Conservation (phyloP, 2,113 vertebrate genomes). For the Dascyllus trimaculatus region DNA sequence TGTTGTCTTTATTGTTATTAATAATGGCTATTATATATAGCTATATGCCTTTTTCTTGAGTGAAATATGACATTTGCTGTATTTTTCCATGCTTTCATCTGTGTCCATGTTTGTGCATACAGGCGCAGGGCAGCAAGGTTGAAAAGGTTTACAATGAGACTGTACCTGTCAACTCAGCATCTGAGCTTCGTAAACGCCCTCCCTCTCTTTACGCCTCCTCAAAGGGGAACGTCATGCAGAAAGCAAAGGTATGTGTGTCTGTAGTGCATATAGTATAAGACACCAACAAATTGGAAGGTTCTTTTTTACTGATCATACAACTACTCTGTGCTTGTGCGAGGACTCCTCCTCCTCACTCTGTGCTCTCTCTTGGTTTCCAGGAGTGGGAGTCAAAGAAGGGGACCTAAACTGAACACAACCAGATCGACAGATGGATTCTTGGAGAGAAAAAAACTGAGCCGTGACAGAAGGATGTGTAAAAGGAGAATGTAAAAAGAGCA, state of each 20-base stretch:
- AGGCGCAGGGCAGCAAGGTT: conserved; percentile 77
- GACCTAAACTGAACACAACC: conserved; percentile 78
- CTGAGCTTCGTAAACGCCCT: conserved; percentile 92
- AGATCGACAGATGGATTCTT: neutral
- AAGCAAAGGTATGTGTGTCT: conserved; percentile 89
- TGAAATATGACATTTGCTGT: conserved; percentile 1
- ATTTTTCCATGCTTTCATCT: neutral
- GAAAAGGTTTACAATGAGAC: conserved; percentile 85
- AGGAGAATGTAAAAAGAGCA: conserved; percentile 21
- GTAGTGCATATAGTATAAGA: neutral
- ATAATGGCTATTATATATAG: too few species aligned
- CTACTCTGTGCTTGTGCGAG: neutral
- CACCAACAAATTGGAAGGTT: neutral
- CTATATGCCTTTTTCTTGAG: neutral
- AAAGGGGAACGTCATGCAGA: conserved; percentile 93
- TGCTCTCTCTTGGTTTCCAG: conserved; percentile 76
- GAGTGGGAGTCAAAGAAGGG: conserved; percentile 96
- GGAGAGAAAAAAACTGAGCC: conserved; percentile 11
- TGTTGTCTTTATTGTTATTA: too few species aligned
- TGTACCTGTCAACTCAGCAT: conserved; percentile 91
- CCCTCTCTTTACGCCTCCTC: conserved; percentile 89
- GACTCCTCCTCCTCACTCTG: conserved; percentile 24
- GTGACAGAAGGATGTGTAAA: conserved; percentile 31
- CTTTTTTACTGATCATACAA: neutral
- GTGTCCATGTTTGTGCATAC: conserved; percentile 1